Percentiles rank a stretch among this genome's conserved stretches.
Conservation (phyloP, 2,113 vertebrate species). For the Gila orcuttii region DNA sequence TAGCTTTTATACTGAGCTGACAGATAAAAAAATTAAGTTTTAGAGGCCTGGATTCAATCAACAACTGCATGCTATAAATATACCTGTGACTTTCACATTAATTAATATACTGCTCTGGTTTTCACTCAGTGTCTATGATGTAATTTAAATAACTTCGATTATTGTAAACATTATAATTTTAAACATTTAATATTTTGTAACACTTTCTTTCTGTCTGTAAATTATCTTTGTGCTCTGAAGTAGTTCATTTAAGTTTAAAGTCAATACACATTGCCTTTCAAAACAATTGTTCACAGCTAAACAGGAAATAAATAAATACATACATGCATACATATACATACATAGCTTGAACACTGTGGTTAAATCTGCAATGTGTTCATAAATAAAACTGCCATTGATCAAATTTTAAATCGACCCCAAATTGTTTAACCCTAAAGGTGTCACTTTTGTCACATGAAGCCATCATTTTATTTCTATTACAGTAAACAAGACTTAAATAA, state of each 20-base stretch:
- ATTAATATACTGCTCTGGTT: slow-evolving; percentile 38
- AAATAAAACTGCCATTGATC: not conserved
- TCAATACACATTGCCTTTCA: too few species aligned
- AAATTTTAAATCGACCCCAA: not conserved
- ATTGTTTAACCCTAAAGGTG: not conserved
- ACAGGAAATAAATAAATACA: too few species aligned
- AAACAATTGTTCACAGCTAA: too few species aligned
- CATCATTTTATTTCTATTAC: not conserved
- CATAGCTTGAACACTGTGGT: not conserved
- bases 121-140: too few species aligned
- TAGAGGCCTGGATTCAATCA: slow-evolving; percentile 41
- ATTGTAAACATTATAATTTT: not conserved
- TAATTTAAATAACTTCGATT: not conserved
- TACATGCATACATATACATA: too few species aligned
- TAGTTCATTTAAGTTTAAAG: too few species aligned
- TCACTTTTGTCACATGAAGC: not conserved
- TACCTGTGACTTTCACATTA: slow-evolving; percentile 12
- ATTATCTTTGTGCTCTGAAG: too few species aligned
- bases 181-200: not conserved
- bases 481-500: not conserved
- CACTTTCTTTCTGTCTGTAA: too few species aligned
- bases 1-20: slow-evolving; percentile 39
- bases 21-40: slow-evolving; percentile 45
- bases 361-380: not conserved
- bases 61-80: slow-evolving; percentile 35